Evolutionary conservation across 1,140 invertebrate genomes (phyloP), one percentile per base, ranked within the genome.

Genomic region (Drosophila nasuta): DNA sequence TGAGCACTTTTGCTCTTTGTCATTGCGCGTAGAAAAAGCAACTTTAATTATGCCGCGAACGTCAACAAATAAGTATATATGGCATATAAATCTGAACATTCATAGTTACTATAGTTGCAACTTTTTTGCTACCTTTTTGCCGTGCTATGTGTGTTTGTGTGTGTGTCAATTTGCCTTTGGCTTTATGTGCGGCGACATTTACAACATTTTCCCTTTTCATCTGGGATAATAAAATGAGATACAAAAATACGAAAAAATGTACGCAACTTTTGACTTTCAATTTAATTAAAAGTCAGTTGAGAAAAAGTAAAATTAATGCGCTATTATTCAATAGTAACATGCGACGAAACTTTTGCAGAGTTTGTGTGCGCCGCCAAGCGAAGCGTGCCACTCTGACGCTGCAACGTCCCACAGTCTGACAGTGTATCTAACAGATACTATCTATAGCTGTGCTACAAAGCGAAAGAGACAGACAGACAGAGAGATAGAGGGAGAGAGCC

Each of bases 261-360:
- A 41, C 35, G 63, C 51, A 77, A 63, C 49, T 74, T 67, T 73
- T 77, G 56, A 79, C 77, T 79, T 79, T 79, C 77, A 79, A 76
- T 76, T 79, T 68, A 79, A 79, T 76, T 79, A 79, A 79, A 79
- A 79, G 58, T 76, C 68, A 54, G 67, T 67, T 66, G 63, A 51
- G 73, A 58, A 67, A 72, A 79, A 79, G 49, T 59, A 65, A 77
- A 77, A 77, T 74, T 80, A 80, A 80, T 74, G 65, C 65, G 65
- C 77, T 74, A 77, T 77, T 80, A 74, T 80, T 73, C 60, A 74
- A 74, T 74, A 74, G 64, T 65, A 65, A 52, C 69, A 77, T 68
- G 65, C 75, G 41, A 45, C 51, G 52, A 74, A 79, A 79, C 59
- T 79, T 77, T 77, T 59, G 52, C 73, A 13, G 66, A 33, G 33